Evolutionary conservation across 1,140 invertebrate species (phyloP), one percentile per base, ranked within the genome.

Genomic region (Drosophila bipectinata): DNA sequence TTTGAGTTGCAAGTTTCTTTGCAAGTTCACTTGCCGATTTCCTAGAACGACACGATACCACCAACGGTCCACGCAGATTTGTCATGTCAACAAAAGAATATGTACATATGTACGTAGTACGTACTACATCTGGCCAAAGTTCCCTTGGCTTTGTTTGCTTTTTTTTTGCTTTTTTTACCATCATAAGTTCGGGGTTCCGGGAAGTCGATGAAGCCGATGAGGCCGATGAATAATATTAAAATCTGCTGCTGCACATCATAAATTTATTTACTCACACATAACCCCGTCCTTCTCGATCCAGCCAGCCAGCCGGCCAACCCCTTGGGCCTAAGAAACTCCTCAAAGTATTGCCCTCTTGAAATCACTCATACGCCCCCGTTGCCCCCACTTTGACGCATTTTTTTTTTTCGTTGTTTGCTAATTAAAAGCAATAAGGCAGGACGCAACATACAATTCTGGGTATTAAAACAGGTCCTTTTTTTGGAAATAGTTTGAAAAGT

Each of bases 81-180:
- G 59, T 61, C 59, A 62, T 54, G 59, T 62, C 59, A 54, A 44
- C 59, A 54, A 37, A 37, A 62, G 26, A 54, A 52, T 60, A 15
- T 32, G n/a, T 6, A 28, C 26, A 28, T 28, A 26, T 26, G 24
- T 26, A 28, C 26, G 26, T 28, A 28, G 26, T 28, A 28, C 26
- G 26, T 28, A 28, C 5, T 28, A 28, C 26, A 28, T 28, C 26
- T 28, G 26, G 26, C 9, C 37, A 44, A 21, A 21, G 59, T 69
- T 68, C 51, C 44, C 63, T 55, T 69, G 66, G 41, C 62, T 68
- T 68, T 32, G 62, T 39, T 48, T 68, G 60, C 54, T 58, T 63
- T 30, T 39, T 18, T 30, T 14, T 24, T 52, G 30, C 10, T 53
- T 41, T 41, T 28, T 37, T 37, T 37, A 37, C 34, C 34, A 37